Conservation (phyloP, 1,140 invertebrate genomes). For the Sarcophaga bullata region DNA sequence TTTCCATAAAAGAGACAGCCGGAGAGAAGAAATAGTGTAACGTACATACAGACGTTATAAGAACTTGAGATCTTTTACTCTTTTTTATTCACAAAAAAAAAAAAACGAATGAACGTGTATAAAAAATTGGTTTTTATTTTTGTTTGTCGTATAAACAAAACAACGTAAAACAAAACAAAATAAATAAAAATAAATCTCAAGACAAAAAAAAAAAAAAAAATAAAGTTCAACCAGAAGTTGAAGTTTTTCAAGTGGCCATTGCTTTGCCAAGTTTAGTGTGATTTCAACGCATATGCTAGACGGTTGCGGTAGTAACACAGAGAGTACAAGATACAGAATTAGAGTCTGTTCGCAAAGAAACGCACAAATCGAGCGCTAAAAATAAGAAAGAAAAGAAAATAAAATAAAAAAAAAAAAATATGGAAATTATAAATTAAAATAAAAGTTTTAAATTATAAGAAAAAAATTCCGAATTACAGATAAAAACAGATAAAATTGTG, state of each 20-base stretch:
- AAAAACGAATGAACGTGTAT: too few species aligned
- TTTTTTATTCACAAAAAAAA: too few species aligned
- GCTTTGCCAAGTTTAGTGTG: constrained; percentile 35
- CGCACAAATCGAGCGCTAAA: neutral
- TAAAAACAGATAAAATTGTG: too few species aligned
- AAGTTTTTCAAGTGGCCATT: constrained; percentile 16
- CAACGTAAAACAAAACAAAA: neutral
- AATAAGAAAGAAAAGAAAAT: neutral
- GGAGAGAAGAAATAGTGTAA: too few species aligned
- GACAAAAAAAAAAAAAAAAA: neutral
- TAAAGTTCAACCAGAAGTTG: constrained; percentile 36
- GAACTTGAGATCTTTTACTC: too few species aligned
- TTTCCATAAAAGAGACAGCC: too few species aligned
- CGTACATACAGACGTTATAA: too few species aligned
- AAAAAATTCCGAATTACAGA: neutral
- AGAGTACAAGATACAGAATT: neutral
- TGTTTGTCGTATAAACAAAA: too few species aligned
- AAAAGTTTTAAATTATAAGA: neutral
- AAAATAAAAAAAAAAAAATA: neutral
- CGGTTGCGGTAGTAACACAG: constrained; percentile 15
- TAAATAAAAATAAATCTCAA: neutral
- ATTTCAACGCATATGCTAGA: constrained; percentile 19
- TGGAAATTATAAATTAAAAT: neutral
- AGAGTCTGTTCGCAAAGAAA: neutral
- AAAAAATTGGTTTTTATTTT: too few species aligned